phyloP scores from a whole-genome alignment of 2,113 vertebrate species.

The Labeo rohita region DNA sequence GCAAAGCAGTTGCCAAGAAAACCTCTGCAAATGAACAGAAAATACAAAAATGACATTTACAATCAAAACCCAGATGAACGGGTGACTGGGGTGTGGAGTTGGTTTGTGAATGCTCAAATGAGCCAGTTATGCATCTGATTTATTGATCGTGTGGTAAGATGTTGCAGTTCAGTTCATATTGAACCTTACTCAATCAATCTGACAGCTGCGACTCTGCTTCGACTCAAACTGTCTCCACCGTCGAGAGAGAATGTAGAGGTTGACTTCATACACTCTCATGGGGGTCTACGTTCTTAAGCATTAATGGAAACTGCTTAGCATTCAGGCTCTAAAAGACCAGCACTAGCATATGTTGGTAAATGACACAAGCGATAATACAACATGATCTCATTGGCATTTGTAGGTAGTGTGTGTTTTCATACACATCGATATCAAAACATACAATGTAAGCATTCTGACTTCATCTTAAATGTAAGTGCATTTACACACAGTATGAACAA shows the following conservation, averaged over 20 bases:
- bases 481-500: background rate
- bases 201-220: constrained; percentile 42
- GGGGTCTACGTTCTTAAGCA: background rate
- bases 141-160: constrained; percentile 50
- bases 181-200: constrained; percentile 54
- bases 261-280: constrained; percentile 31
- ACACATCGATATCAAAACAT: background rate
- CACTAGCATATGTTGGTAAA: background rate
- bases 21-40: constrained; percentile 14
- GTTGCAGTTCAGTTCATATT: constrained; percentile 57
- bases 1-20: background rate
- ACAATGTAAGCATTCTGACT: background rate
- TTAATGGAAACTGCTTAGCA: background rate
- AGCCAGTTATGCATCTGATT: constrained; percentile 47
- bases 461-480: background rate
- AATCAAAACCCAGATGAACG: constrained; percentile 14
- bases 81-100: background rate
- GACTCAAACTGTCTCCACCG: constrained; percentile 37
- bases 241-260: background rate
- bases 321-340: constrained; percentile 1
- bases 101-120: constrained; percentile 33
- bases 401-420: background rate
- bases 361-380: background rate
- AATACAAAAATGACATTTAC: constrained; percentile 28
- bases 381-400: background rate